Base-by-base conservation (phyloP, 2,113 vertebrate species). In the Callaeas wilsoni region DNA sequence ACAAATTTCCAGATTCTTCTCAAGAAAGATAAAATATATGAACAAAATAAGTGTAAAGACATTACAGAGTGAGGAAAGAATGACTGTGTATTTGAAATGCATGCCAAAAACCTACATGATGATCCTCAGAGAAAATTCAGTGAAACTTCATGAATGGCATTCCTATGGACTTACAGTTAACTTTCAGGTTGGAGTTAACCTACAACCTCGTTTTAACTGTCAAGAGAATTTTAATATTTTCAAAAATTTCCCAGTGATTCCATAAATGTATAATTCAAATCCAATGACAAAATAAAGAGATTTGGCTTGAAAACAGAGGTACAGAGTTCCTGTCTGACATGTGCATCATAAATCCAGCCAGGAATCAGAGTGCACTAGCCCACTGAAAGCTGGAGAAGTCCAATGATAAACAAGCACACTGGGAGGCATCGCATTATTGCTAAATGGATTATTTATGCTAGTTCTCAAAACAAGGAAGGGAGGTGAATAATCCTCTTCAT, bases 381-480 rank as follows among this genome's bases (percentile, higher is more conserved):
- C 95, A 92, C 56, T 90, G 96, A 97, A 95, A 97, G 93, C 91
- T 93, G 96, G 79, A 93, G 86, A 95, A 93, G 35, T 96, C 96
- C 96, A 78, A 96, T 92, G 94, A 98, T 97, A 98, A 98, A 98
- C 94, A 97, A 95, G 96, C 84, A 19, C 96, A 87, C 93, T 97
- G 97, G 97, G 97, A 98, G 96, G 96, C 91, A 97, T 62, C 75
- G 95, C 79, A 96, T 98, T 97, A 97, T 97, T 95, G 47, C 95
- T 98, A 97, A 98, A 95, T 97, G 94, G 97, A 98, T 98, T 98
- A 98, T 97, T 98, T 98, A 97, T 98, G 97, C 96, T 97, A 39
- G 90, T 97, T 97, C 80, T 22, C 42, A 10, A 97, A 98, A 97
- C 70, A 97, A 96, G 90, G 44, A 95, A 87, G 37, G 80, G 80